Base-by-base conservation (phyloP, 2,113 vertebrate species). In the Embiotoca jacksoni region DNA sequence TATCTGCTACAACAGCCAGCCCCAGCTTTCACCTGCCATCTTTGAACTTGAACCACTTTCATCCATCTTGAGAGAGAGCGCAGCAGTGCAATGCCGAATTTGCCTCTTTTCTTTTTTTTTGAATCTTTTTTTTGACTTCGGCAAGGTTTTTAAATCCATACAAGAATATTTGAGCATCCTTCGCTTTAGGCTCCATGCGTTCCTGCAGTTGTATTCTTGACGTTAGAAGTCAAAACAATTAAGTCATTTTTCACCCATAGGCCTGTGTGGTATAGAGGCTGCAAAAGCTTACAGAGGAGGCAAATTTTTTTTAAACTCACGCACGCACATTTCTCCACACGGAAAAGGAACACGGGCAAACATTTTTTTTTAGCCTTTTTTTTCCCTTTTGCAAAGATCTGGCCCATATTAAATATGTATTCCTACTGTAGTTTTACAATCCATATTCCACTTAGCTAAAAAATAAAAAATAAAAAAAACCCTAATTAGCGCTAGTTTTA, bases 221-320 rank as follows among this genome's bases (percentile, higher is more conserved):
- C 35, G 16, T 81, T 50, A 14, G 39, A 69, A 91, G 90, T 91
- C 89, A 92, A 81, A 89, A 87, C 80, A 92, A 91, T 92, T 83
- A 86, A 90, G 74, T 90, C 89, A 85, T 39, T 69, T 49, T 60
- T 68, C 56, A 80, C 67, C 85, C 89, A 87, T 73, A 36, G 87
- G 85, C 84, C 61, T 67, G 58, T 55, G 50, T 16, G 87, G 55
- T 68, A 50, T 47, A 11, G 66, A 67, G 33, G 60, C 50, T 73
- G 54, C 49, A 46, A 46, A 72, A 81, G 59, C 50, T 35, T 16
- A 44, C 15, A 56, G 16, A 65, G 47, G 46, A 72, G 46, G 47
- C 63, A 14, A 2, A 85, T 67, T 81, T 23, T 23, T 23, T 23
- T 23, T 75, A 37, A 65, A 64, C 46, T 7, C 72, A 55, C 13